These are phyloP conservation scores for Embiotoca jacksoni DNA, from an alignment of 2,113 vertebrate species.

Conservation along the genomic window DNA sequence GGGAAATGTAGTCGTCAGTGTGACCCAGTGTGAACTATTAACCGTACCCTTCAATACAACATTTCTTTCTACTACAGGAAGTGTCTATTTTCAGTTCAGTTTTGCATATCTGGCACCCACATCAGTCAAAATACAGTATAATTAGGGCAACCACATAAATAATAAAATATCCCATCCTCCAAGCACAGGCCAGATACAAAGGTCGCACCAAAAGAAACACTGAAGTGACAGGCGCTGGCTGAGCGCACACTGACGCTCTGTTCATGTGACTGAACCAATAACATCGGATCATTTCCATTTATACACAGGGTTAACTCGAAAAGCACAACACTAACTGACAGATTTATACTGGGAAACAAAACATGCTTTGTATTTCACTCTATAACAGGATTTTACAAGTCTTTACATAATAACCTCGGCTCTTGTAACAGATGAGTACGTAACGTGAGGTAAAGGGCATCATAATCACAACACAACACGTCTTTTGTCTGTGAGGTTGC, in stretches of 20 bases:
- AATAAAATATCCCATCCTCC: no score
- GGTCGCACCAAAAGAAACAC: no score
- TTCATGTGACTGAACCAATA: slow-evolving; percentile 21
- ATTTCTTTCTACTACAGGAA: no score
- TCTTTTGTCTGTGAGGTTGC: slow-evolving; percentile 61
- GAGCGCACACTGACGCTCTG: background rate
- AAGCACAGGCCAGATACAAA: no score
- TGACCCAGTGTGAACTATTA: no score
- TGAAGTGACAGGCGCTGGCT: no score
- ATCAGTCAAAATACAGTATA: no score
- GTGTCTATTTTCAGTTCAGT: no score
- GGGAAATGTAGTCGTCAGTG: no score
- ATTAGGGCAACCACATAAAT: no score
- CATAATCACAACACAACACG: slow-evolving; percentile 54
- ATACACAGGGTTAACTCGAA: background rate
- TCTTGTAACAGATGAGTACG: slow-evolving; percentile 16
- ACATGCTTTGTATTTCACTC: slow-evolving; percentile 28
- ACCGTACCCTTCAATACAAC: no score
- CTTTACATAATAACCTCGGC: slow-evolving; percentile 13
- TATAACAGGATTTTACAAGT: slow-evolving; percentile 25
- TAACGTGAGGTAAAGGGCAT: slow-evolving; percentile 27
- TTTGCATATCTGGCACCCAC: no score
- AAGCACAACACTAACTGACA: background rate
- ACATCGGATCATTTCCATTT: slow-evolving; percentile 13
- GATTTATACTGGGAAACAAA: slow-evolving; percentile 5